Conservation (phyloP, 2,797 vertebrate species). For the Falco biarmicus region DNA sequence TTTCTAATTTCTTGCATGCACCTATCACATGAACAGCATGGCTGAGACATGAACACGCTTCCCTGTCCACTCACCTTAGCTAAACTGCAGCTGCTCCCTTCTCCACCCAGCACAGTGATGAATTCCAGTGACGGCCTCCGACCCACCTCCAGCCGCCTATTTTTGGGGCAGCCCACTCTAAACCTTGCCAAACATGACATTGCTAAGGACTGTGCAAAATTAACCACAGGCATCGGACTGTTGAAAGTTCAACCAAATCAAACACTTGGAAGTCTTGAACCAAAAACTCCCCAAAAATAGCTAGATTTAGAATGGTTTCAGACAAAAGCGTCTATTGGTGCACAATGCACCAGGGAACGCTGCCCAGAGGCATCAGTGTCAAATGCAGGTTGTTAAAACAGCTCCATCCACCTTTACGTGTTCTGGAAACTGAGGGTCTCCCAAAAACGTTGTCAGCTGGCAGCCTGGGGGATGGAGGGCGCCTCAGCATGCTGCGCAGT, state of each 20-base stretch:
- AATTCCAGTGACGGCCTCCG: neutral
- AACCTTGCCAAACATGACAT: neutral
- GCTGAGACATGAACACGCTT: neutral
- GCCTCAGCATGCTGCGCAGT: neutral
- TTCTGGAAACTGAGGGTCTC: neutral
- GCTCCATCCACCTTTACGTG: fast-evolving
- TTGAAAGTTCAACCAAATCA: neutral
- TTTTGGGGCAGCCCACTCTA: neutral
- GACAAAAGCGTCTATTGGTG: neutral
- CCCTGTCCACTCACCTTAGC: fast-evolving
- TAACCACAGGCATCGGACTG: neutral
- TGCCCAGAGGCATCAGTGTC: fast-evolving
- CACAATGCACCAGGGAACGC: fast-evolving
- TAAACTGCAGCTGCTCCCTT: neutral
- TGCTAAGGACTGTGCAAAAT: neutral
- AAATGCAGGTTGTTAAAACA: neutral
- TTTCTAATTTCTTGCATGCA: neutral
- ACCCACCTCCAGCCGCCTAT: neutral
- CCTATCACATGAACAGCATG: fast-evolving
- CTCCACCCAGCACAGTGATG: neutral
- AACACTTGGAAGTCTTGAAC: neutral
- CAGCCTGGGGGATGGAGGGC: neutral
- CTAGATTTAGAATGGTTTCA: neutral
- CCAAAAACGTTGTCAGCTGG: neutral
- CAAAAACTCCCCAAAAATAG: neutral